Evolutionary conservation across 2,797 vertebrate species (phyloP).

Genomic region (Artibeus lituratus): DNA sequence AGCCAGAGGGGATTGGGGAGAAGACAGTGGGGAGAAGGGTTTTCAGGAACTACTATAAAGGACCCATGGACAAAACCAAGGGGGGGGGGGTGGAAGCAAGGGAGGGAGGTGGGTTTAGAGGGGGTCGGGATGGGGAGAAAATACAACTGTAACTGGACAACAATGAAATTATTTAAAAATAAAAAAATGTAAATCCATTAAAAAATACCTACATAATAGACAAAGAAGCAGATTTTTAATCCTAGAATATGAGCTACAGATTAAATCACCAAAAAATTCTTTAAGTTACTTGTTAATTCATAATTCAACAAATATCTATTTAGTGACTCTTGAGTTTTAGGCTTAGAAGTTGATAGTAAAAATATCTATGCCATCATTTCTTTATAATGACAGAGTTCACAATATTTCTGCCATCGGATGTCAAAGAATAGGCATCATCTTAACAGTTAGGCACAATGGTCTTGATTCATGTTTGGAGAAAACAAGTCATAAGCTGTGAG

Average conservation of each 20-base stretch:
- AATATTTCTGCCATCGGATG: not conserved
- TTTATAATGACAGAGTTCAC: not conserved
- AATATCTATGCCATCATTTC: not conserved
- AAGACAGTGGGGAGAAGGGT: too few species aligned
- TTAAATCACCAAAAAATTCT: not conserved
- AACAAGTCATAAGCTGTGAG: not conserved
- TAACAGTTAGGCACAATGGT: not conserved
- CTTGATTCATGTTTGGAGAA: not conserved
- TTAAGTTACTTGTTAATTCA: not conserved
- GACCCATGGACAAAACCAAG: too few species aligned
- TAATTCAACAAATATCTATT: not conserved
- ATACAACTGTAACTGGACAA: too few species aligned
- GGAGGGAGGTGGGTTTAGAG: too few species aligned
- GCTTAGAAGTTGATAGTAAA: not conserved
- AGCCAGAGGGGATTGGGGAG: too few species aligned
- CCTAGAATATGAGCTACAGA: not conserved
- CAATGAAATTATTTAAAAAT: too few species aligned
- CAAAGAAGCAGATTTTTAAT: not conserved
- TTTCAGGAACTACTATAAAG: too few species aligned
- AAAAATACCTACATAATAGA: not conserved
- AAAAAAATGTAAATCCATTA: too few species aligned
- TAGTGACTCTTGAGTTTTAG: not conserved
- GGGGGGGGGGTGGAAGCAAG: too few species aligned
- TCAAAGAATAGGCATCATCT: not conserved
- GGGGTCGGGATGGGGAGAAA: too few species aligned